Percentiles rank a stretch among this genome's conserved stretches.
Conservation (phyloP, 2,888 invertebrate species). For the Drosophila silvestris region DNA sequence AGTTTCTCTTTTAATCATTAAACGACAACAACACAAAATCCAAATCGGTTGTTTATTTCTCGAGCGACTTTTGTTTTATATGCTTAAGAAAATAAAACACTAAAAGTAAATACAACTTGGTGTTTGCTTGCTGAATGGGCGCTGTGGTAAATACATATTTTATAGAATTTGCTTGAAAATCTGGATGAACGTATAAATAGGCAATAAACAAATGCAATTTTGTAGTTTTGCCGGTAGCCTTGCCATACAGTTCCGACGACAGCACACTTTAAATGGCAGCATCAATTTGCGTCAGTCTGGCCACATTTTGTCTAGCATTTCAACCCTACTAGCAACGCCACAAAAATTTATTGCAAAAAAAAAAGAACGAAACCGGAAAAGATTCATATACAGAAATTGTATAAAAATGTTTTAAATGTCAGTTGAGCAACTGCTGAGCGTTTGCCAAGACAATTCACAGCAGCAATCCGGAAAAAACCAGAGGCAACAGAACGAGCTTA, state of each 20-base stretch:
- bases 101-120: conserved; percentile 64
- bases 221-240: conserved; percentile 1
- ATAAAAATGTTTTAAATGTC: conserved; percentile 60
- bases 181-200: not conserved
- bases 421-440: conserved; percentile 19
- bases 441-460: conserved; percentile 23
- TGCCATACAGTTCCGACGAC: conserved; percentile 32
- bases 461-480: conserved; percentile 7
- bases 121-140: not conserved
- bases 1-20: conserved; percentile 66
- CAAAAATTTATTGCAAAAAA: conserved; percentile 51
- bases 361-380: conserved; percentile 52
- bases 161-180: not conserved
- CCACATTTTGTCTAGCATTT: conserved; percentile 38
- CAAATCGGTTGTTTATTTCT: conserved; percentile 76
- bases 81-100: conserved; percentile 82
- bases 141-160: not conserved
- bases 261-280: conserved; percentile 22
- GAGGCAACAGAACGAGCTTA: conserved; percentile 18
- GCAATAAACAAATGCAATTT: conserved; percentile 32
- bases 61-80: conserved; percentile 72
- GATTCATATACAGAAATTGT: conserved; percentile 71
- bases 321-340: conserved; percentile 62
- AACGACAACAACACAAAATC: conserved; percentile 61
- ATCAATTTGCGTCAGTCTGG: conserved; percentile 31